phyloP scores from a whole-genome alignment of 2,113 vertebrate species.

The Cottus gobio region DNA sequence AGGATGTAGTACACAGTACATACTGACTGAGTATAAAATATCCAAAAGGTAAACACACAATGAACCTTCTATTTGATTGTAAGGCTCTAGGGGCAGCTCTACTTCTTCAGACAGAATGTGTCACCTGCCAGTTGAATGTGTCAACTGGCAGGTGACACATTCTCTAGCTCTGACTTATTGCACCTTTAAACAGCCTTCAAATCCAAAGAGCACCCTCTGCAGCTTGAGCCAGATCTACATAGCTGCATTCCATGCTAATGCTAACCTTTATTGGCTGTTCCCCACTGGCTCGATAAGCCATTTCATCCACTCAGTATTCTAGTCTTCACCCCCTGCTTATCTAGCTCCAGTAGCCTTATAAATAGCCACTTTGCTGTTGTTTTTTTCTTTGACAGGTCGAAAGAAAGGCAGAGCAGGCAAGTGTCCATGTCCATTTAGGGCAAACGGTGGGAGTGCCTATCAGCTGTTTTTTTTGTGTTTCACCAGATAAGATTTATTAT shows the following conservation, averaged over 20 bases:
- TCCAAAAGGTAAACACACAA: background rate
- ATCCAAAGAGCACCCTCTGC: background rate
- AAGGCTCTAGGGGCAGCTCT: background rate
- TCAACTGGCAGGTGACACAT: background rate
- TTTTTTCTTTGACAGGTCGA: conserved; percentile 2
- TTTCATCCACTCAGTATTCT: background rate
- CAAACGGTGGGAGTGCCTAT: background rate
- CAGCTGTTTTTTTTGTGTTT: background rate
- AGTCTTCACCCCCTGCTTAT: background rate
- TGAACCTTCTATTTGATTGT: background rate
- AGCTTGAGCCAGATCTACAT: background rate
- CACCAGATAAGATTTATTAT: background rate
- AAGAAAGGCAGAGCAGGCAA: background rate
- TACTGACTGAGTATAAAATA: background rate
- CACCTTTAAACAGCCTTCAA: background rate
- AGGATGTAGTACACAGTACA: background rate
- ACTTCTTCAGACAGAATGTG: background rate
- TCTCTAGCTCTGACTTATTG: background rate
- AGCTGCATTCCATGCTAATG: background rate
- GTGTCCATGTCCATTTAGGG: background rate
- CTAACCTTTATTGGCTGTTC: background rate
- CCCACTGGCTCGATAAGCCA: background rate
- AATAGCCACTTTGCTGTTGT: conserved; percentile 5
- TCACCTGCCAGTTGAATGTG: background rate
- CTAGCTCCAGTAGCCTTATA: background rate